Evolutionary conservation across 2,113 vertebrate species (phyloP).

Genomic region (Dissostichus mawsoni): DNA sequence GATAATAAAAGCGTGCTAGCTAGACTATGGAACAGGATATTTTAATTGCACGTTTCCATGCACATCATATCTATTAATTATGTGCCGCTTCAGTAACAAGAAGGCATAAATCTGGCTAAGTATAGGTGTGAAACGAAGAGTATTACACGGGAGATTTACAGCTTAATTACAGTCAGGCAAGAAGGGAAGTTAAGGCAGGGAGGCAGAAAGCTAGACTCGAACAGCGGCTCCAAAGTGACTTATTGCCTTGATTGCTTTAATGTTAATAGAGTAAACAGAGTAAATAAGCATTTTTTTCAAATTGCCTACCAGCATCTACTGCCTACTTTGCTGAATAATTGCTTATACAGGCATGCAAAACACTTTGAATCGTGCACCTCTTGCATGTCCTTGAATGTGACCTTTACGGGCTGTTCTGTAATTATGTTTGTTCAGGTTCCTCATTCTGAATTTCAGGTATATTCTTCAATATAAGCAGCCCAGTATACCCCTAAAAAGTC

Average conservation of each 20-base stretch:
- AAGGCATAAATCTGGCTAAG: conserved; percentile 63
- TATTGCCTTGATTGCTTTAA: conserved; percentile 1
- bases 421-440: background rate
- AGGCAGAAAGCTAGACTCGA: conserved; percentile 48
- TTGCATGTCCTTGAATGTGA: background rate
- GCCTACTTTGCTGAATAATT: background rate
- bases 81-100: conserved; percentile 59
- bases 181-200: conserved; percentile 34
- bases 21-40: conserved; percentile 35
- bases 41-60: conserved; percentile 62
- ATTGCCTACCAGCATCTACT: background rate
- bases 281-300: conserved; percentile 15
- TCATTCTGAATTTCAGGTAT: background rate
- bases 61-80: conserved; percentile 71
- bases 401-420: background rate
- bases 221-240: conserved; percentile 28
- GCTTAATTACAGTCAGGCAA: conserved; percentile 62
- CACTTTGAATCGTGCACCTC: conserved; percentile 1
- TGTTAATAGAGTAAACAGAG: background rate
- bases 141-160: conserved; percentile 68
- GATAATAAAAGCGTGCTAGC: conserved; percentile 47
- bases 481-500: background rate
- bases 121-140: conserved; percentile 68
- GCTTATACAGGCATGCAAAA: background rate
- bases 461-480: background rate